phyloP scores from a whole-genome alignment of 2,888 invertebrate species.

The Tipula vernalis region DNA sequence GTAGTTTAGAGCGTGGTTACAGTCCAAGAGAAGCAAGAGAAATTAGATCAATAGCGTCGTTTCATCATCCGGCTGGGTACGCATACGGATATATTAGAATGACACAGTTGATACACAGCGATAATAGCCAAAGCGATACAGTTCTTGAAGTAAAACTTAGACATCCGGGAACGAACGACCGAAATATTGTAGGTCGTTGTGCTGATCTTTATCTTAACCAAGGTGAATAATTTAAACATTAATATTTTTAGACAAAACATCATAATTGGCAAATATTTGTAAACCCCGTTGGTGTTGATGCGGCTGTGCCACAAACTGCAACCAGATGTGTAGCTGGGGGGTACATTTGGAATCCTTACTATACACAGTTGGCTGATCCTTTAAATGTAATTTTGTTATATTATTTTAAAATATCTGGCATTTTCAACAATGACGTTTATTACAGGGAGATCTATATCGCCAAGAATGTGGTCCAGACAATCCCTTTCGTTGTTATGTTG shows the following conservation, averaged over 20 bases:
- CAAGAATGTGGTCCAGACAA: conserved; percentile 81
- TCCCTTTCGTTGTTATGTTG: conserved; percentile 81
- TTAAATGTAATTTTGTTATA: conserved; percentile 47
- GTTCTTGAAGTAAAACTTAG: conserved; percentile 76
- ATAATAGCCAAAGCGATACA: conserved; percentile 79
- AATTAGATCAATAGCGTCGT: conserved; percentile 75
- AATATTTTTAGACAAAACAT: conserved; percentile 48
- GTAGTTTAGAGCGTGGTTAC: conserved; percentile 74
- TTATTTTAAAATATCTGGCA: neutral
- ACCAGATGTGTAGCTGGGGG: conserved; percentile 85
- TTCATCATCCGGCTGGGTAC: conserved; percentile 78
- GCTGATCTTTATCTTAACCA: neutral
- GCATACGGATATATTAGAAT: conserved; percentile 77
- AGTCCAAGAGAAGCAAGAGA: conserved; percentile 78
- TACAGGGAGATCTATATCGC: conserved; percentile 66
- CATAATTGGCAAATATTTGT: conserved; percentile 88
- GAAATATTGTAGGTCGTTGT: conserved; percentile 51
- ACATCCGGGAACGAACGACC: conserved; percentile 75
- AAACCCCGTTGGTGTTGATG: conserved; percentile 85
- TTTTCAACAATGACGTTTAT: conserved; percentile 14
- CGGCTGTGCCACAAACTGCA: conserved; percentile 61
- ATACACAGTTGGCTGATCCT: conserved; percentile 80
- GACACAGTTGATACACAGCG: conserved; percentile 77
- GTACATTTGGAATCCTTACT: conserved; percentile 84
- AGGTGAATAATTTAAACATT: neutral